Evolutionary conservation across 2,888 invertebrate genomes (phyloP), one percentile per base, ranked within the genome.

Genomic region (Rotaria magnacalcarata): DNA sequence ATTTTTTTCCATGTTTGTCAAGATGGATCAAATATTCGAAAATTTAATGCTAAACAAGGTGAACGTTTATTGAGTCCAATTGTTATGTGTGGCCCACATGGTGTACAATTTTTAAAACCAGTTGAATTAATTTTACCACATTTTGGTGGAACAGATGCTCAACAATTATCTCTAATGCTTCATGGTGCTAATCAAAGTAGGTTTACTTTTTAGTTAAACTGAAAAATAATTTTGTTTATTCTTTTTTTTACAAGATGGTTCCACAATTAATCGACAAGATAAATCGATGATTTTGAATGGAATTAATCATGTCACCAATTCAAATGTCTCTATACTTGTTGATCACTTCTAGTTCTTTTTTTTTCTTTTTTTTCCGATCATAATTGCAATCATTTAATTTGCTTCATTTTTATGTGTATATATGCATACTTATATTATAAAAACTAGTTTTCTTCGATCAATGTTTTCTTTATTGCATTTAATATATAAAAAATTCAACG

Each of bases 1-100:
- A 94, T 97, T 90, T 96, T 96, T 93, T 96, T 97, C 93, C 96
- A 93, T 89, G 92, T 92, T 47, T 86, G 84, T 54, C 86, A 86
- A 50, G 85, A 84, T 80, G 84, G 84, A 84, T 84, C 85, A 41
- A 85, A 60, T 19, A 86, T 85, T 58, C 56, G 67, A 14, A 84
- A 67, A 50, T 60, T 84, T 80, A 86, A 56, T 85, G 41, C 43
- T 14, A 56, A 74, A 50, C 75, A 54, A 84, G 54, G 54, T 34
- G 96, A 97, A 93, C 95, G 95, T 88, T 94, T 96, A 93, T 93
- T 96, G 89, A 96, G 96, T 89, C 96, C 96, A 87, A 93, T 96
- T 89, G 96, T 97, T 90, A 96, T 96, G 95, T 97, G 96, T 92
- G 96, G 97, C 87, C 97, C 97, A 47, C 96, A 96, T 92, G 93